Evolutionary conservation across 2,888 invertebrate genomes (phyloP).

Genomic region (Melanargia galathea): DNA sequence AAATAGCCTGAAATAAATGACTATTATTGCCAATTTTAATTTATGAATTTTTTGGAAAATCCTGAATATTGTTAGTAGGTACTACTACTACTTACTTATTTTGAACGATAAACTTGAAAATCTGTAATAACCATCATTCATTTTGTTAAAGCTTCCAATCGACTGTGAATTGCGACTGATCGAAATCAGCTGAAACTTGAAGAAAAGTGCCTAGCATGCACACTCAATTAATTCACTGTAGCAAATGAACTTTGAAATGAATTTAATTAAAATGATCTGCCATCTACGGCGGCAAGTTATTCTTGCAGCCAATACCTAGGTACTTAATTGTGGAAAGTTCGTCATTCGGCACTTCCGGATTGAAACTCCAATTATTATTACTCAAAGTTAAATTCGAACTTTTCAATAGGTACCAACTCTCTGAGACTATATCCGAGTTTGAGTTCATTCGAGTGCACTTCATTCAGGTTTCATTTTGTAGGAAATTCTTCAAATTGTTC

Average conservation of each 20-base stretch:
- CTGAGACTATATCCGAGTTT: slow-evolving; percentile 18
- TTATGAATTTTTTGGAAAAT: too few species aligned
- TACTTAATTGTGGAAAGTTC: slow-evolving; percentile 59
- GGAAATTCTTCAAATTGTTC: slow-evolving; percentile 2
- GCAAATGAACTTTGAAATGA: slow-evolving; percentile 51
- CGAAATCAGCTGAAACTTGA: not conserved
- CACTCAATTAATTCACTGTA: slow-evolving; percentile 46
- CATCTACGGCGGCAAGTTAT: slow-evolving; percentile 53
- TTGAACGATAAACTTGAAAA: too few species aligned
- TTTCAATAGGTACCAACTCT: slow-evolving; percentile 20
- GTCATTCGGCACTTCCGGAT: slow-evolving; percentile 38
- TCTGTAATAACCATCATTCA: too few species aligned
- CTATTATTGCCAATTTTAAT: too few species aligned
- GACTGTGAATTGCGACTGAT: not conserved
- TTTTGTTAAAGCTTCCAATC: slow-evolving; percentile 1
- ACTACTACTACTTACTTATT: too few species aligned
- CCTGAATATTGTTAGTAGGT: too few species aligned
- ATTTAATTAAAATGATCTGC: slow-evolving; percentile 68
- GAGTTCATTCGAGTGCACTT: slow-evolving; percentile 19
- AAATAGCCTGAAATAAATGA: too few species aligned
- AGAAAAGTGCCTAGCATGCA: slow-evolving; percentile 24
- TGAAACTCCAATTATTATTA: slow-evolving; percentile 35
- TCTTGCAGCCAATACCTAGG: slow-evolving; percentile 52
- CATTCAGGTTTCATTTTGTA: slow-evolving; percentile 22
- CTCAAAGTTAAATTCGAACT: slow-evolving; percentile 33